Conservation (phyloP, 2,797 vertebrate species). For the Chromis chromis region DNA sequence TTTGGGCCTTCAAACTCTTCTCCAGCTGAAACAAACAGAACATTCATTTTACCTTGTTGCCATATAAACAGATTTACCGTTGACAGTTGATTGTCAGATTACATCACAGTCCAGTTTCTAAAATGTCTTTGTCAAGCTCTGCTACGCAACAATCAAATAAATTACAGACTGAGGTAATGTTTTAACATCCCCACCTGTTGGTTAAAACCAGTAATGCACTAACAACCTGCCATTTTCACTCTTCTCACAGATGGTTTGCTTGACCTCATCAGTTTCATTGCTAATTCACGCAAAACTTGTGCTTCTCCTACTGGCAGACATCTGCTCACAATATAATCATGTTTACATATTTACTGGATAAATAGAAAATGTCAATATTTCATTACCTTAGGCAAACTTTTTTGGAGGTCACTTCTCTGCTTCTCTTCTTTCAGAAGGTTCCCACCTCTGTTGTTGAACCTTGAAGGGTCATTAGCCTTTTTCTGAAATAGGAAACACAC, state of each 20-base stretch:
- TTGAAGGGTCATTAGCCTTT: conserved; percentile 90
- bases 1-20: conserved; percentile 87
- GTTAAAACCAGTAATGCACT: conserved; percentile 7
- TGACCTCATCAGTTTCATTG: conserved; percentile 1
- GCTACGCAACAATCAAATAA: neutral
- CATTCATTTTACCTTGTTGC: neutral
- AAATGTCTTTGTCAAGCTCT: neutral
- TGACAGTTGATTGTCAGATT: neutral
- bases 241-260: neutral
- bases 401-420: conserved; percentile 91
- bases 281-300: too few relatives aligned
- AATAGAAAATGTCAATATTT: neutral
- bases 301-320: neutral
- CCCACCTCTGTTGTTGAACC: conserved; percentile 93
- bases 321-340: neutral
- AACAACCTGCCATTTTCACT: neutral
- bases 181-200: conserved; percentile 43
- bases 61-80: neutral
- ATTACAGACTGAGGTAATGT: neutral
- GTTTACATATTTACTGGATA: neutral
- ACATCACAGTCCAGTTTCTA: neutral
- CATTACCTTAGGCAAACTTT: conserved; percentile 91
- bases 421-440: conserved; percentile 96
- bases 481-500: conserved; percentile 77
- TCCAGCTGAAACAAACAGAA: conserved; percentile 85